Evolutionary conservation across 1,140 invertebrate species (phyloP).

Genomic region (Araneus ventricosus): DNA sequence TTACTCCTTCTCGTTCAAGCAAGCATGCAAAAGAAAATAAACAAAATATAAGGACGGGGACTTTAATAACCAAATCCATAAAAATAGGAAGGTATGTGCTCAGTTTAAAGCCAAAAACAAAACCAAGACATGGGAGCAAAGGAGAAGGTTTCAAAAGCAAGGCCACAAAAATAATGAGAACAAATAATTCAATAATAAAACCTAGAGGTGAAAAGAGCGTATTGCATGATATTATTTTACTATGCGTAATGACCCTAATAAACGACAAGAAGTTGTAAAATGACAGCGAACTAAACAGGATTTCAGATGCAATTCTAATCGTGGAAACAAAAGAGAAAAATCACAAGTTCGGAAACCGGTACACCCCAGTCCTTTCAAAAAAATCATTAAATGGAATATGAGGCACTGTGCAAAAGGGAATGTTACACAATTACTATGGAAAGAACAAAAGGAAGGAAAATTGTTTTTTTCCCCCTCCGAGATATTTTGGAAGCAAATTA

Average conservation of each 20-base stretch:
- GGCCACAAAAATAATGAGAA: neutral
- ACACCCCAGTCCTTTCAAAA: neutral
- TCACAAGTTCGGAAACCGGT: neutral
- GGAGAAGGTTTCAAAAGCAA: neutral
- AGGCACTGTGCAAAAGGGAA: neutral
- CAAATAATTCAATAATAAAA: conserved; percentile 5
- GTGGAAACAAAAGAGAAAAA: neutral
- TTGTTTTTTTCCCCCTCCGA: neutral
- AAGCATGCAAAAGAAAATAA: neutral
- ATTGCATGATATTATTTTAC: neutral
- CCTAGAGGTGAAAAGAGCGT: neutral
- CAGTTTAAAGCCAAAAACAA: neutral
- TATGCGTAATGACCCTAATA: conserved; percentile 7
- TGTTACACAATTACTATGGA: neutral
- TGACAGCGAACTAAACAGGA: neutral
- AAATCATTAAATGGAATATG: neutral
- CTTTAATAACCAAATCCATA: neutral
- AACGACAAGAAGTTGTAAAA: conserved; percentile 20
- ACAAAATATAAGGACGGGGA: neutral
- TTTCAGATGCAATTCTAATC: neutral
- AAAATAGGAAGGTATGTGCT: neutral
- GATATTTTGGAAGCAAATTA: neutral
- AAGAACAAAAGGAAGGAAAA: neutral
- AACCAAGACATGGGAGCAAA: neutral
- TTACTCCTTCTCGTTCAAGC: neutral